Evolutionary conservation across 1,140 invertebrate species (phyloP).

Genomic region (Monomorium pharaonis): DNA sequence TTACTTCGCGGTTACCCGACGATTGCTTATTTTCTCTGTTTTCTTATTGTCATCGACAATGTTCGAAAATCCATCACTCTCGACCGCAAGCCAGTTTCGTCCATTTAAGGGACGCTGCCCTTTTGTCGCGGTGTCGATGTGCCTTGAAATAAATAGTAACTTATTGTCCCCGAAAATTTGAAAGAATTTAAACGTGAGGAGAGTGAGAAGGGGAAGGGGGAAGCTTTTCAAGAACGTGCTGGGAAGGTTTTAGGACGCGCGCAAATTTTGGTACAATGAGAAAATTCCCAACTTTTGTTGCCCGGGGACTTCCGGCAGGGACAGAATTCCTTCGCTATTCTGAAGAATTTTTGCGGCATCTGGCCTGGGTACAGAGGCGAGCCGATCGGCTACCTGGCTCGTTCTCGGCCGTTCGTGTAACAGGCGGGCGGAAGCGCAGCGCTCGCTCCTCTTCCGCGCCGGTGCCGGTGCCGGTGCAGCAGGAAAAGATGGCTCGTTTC

Average conservation of each 20-base stretch:
- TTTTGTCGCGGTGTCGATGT: background rate
- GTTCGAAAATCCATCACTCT: background rate
- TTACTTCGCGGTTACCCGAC: no score
- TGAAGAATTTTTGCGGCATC: conserved; percentile 24
- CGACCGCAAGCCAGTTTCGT: background rate
- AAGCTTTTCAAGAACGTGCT: background rate
- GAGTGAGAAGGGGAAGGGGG: background rate
- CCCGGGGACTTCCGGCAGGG: background rate
- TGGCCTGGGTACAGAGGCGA: background rate
- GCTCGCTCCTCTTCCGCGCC: conserved; percentile 60
- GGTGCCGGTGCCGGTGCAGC: conserved; percentile 42
- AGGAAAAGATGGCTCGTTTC: conserved; percentile 78
- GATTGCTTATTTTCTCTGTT: background rate
- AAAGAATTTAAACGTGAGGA: background rate
- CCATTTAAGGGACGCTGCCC: background rate
- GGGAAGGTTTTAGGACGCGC: background rate
- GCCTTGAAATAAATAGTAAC: background rate
- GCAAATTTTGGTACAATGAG: background rate
- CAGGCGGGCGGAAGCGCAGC: conserved; percentile 51
- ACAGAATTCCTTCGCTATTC: background rate
- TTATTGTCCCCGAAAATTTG: background rate
- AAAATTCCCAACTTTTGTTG: conserved; percentile 14
- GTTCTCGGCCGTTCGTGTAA: conserved; percentile 37
- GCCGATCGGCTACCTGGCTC: conserved; percentile 8
- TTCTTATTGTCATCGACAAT: background rate